Conservation (phyloP, 92 coral and sea anemone genomes). For the Paramuricea clavata region DNA sequence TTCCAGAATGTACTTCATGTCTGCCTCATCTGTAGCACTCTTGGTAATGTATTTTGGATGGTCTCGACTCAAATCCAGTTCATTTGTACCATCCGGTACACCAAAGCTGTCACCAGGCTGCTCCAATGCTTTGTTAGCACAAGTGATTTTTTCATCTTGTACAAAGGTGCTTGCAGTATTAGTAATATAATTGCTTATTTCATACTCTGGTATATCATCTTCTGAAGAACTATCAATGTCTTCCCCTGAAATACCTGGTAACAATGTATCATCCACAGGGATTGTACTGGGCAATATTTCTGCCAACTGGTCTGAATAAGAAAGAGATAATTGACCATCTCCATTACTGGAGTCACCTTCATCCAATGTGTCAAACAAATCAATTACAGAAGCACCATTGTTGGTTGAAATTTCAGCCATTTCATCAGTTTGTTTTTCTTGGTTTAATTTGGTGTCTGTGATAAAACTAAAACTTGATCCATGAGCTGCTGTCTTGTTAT, state of each 20-base stretch:
- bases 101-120: too few relatives aligned
- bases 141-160: too few relatives aligned
- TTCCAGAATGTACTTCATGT: not conserved
- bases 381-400: not conserved
- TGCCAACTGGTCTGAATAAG: conserved; percentile 33
- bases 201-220: not conserved
- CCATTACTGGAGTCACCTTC: conserved; percentile 7
- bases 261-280: not conserved
- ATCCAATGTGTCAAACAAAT: conserved; percentile 5
- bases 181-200: not conserved
- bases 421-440: not conserved
- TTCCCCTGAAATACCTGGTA: not conserved
- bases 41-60: too few relatives aligned
- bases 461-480: conserved; percentile 42
- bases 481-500: not conserved
- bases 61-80: conserved; percentile 10
- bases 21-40: not conserved
- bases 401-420: not conserved
- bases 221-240: not conserved
- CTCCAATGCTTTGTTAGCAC: too few relatives aligned
- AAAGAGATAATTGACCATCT: not conserved
- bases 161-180: not conserved
- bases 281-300: conserved; percentile 21
- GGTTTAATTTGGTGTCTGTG: not conserved
- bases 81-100: too few relatives aligned